Evolutionary conservation across 2,888 invertebrate species (phyloP).

Genomic region (Hofmannophila pseudospretella): DNA sequence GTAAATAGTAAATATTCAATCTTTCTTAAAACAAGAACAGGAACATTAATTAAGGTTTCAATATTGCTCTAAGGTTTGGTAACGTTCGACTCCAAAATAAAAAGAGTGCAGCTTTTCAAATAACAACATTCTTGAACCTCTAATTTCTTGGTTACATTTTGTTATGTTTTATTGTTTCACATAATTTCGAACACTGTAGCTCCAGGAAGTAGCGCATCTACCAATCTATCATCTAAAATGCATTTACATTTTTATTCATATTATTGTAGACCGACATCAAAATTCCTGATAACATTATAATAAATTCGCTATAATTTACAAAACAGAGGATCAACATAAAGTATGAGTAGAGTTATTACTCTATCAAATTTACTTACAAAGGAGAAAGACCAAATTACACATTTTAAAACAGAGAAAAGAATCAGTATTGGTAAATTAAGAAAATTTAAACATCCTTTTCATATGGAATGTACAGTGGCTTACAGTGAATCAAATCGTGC

Average conservation of each 20-base stretch:
- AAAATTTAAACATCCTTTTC: constrained; percentile 41
- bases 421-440: background rate
- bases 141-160: constrained; percentile 17
- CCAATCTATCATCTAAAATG: constrained; percentile 70
- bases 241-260: constrained; percentile 44
- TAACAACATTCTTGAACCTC: constrained; percentile 56
- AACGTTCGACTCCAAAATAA: constrained; percentile 65
- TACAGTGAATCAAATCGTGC: constrained; percentile 37
- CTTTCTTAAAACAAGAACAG: constrained; percentile 78
- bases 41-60: constrained; percentile 76
- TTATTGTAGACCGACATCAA: constrained; percentile 42
- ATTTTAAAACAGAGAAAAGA: background rate
- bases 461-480: constrained; percentile 46
- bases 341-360: too few species aligned
- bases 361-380: background rate
- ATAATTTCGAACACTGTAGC: constrained; percentile 49
- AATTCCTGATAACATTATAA: constrained; percentile 34
- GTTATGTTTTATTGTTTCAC: constrained; percentile 26
- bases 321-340: constrained; percentile 24
- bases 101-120: constrained; percentile 78
- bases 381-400: background rate
- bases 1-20: constrained; percentile 77
- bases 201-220: constrained; percentile 75
- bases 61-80: constrained; percentile 73
- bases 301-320: constrained; percentile 47